Evolutionary conservation across 2,888 invertebrate genomes (phyloP), one percentile per base, ranked within the genome.

Genomic region (Drosophila recens): DNA sequence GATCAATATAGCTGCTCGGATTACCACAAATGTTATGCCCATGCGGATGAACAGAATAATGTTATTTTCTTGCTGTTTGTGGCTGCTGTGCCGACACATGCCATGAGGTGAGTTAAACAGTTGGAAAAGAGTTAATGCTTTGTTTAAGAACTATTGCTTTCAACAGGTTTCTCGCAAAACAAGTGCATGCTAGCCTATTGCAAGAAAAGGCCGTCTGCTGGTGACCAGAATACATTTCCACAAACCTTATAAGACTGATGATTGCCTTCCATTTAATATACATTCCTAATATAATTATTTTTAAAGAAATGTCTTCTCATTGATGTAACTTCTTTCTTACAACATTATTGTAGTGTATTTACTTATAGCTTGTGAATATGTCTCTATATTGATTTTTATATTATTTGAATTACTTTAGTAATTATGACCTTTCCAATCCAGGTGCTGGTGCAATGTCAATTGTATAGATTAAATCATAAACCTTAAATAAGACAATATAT

Each of bases 11-110:
- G 97, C 95, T 96, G 96, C 90, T 96, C 97, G 0, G 97, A 97
- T 89, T 97, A 96, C 90, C 96, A 97, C 91, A 97, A 97, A 92
- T 97, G 97, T 85, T 96, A 97, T 89, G 96, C 96, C 0, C 93
- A 95, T 66, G 81, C 82, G 20, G 95, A 95, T 89, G 93, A 94
- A 2, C 94, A 94, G 9, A 94, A 95, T 72, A 94, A 96, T 82
- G 93, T 97, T 64, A 94, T 97, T 71, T 97, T 96, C 90, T 94
- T 95, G 9, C 93, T 97, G 0, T 97, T 96, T 88, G 94, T 95
- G 10, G 94, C 96, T 10, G 93, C 95, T 23, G 94, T 97, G 63
- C 96, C 97, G 20, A 95, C 95, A 17, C 95, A 95, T 85, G 95
- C 96, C 9, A 96, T 97, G 95, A 95, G 96, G 92, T 92, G 67